Evolutionary conservation across 2,888 invertebrate species (phyloP), one percentile per base, ranked within the genome.

Genomic region (Anoplius nigerrimus): DNA sequence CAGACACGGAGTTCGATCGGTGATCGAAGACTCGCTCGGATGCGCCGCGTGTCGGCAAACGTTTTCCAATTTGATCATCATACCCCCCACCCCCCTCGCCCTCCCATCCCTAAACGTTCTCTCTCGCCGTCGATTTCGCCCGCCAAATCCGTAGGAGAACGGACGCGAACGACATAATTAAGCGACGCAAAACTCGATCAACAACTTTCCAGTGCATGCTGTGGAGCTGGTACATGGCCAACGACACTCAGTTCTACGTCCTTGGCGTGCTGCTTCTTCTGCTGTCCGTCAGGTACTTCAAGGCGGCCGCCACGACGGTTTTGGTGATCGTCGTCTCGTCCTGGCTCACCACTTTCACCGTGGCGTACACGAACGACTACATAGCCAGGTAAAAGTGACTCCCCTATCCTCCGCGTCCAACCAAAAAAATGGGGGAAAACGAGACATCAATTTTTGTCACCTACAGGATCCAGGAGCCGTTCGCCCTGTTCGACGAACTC

Each of bases 401-500:
- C n/a, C n/a, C 13, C 18, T 48, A 2, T 48, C 2, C 13, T 48
- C 48, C 48, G 18, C 16, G 4, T 24, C 1, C 34, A 18, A 8
- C 18, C 48, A 16, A 48, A n/a, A 6, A 16, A 1, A 2, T 18
- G 48, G 2, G 6, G 5, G 48, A 48, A 48, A 1, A 16, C 42
- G 48, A 6, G 16, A 48, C 5, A 11, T 2, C 45, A 16, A 15
- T 3, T 18, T 18, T 20, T 43, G 15, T 34, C 34, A 5, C 24
- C 11, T 55, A 15, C 67, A 89, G 94, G 76, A 94, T 95, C 66
- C 93, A 95, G 78, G 93, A 94, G 82, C 95, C 95, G 0, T 95
- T 95, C 81, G 95, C 95, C 75, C 92, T 95, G 83, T 95, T 95
- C 87, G 95, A 95, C 88, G 93, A 94, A 74, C 89, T 95, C 6